Base-by-base conservation (phyloP, 1,140 invertebrate genomes). In the Epicauta chinensis region DNA sequence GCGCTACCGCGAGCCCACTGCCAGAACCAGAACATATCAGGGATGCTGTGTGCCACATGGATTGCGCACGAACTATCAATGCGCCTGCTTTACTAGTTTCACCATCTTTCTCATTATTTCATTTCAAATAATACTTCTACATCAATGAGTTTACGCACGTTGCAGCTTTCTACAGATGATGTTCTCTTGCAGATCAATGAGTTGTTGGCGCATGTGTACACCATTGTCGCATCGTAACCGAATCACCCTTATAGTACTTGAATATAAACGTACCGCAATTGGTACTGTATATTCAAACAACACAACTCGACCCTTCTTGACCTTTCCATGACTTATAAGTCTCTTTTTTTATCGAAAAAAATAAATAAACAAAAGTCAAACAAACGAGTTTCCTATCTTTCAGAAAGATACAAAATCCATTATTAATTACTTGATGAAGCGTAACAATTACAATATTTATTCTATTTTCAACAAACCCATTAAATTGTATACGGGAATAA, bases 1-100 rank as follows among this genome's bases (percentile, higher is more conserved):
- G 60, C 62, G 62, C 60, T 64, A 62, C 57, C 62, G 58, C 58
- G 55, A 59, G 55, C 55, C 60, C 55, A 64, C 62, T 60, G 58
- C 52, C 51, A 34, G 32, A n/a, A n/a, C 36, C 46, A 43, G 39
- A 34, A 35, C 40, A 12, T 48, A 43, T 37, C 53, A 59, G 54
- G 54, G 54, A 58, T 58, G 51, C 54, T 55, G 51, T 55, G 44
- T 39, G 52, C 37, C 51, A 61, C 55, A 57, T 57, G 55, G 51
- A 57, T 44, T 38, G 43, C 43, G 55, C 32, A 52, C 50, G 50
- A 34, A 43, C 29, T 38, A 42, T 38, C 34, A 17, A 16, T 39
- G 49, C 39, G 31, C 30, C 49, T 42, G 49, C 49, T 36, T 42
- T 51, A 37, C 39, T 42, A 37, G 39, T 9, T n/a, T 45, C 40